Percentiles rank a stretch among this genome's conserved stretches.
phyloP scores from a whole-genome alignment of 2,797 vertebrate genomes.

The Cheirogaleus major region DNA sequence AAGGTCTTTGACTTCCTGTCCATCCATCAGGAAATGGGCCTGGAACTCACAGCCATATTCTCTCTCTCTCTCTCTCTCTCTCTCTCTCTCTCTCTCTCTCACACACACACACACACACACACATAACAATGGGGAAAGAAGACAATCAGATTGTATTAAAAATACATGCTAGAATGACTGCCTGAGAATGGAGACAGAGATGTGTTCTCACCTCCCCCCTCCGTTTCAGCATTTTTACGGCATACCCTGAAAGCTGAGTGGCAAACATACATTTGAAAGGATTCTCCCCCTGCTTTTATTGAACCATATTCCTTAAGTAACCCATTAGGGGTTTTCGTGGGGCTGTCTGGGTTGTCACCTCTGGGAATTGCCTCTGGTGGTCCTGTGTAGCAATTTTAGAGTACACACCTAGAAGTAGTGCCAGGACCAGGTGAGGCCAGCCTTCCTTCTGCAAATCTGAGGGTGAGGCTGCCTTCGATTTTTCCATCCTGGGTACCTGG shows the following conservation, averaged over 20 bases:
- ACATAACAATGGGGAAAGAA: slow-evolving; percentile 66
- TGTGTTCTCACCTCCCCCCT: background rate
- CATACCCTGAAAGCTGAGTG: background rate
- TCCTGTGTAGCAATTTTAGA: background rate
- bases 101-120: background rate
- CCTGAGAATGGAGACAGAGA: background rate
- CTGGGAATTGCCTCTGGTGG: slow-evolving; percentile 21
- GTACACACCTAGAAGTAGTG: background rate
- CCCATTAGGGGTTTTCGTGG: background rate
- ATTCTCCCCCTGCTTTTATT: background rate
- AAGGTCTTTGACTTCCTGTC: slow-evolving; percentile 75
- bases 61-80: too few relatives aligned
- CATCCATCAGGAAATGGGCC: slow-evolving; percentile 83
- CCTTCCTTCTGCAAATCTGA: background rate
- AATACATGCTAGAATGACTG: background rate
- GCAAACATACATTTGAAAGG: slow-evolving; percentile 40
- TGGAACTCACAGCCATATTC: slow-evolving; percentile 61
- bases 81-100: too few relatives aligned
- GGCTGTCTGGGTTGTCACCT: background rate
- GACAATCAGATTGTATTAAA: slow-evolving; percentile 49
- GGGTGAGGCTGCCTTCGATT: background rate
- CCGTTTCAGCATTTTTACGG: slow-evolving; percentile 17
- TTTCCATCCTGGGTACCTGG: background rate
- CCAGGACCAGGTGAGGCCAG: background rate
- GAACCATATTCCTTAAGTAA: slow-evolving; percentile 40